Base-by-base conservation (phyloP, 2,113 vertebrate genomes). In the Pterocles orientalis region DNA sequence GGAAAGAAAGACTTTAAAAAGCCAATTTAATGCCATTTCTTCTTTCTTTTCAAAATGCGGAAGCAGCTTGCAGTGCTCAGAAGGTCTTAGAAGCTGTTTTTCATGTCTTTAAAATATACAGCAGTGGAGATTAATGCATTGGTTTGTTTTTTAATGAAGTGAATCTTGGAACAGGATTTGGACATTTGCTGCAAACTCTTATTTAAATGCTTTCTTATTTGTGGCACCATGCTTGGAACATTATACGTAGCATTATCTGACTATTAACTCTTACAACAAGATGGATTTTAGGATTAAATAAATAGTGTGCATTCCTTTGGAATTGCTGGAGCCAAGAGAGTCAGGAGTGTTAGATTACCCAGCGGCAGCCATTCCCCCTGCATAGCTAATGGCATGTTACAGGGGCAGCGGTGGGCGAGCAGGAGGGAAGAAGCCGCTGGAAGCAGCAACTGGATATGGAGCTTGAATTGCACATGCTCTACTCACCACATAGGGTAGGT, bases 171-270 rank as follows among this genome's bases (percentile, higher is more conserved):
- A 54, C 43, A 72, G 64, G 81, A 70, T 85, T 58, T 85, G 65
- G 95, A 57, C 9, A 12, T 86, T 93, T 86, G 56, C 75, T 86
- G 60, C 54, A 45, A 72, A 76, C 31, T 50, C 39, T 88, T 87
- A 84, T 87, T 92, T 92, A 89, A 95, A 82, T 76, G 43, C 65
- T 95, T 88, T 83, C 91, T 90, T 79, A 84, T 84, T 95, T 84
- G 71, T 61, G 54, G 77, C 0, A 0, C 39, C 48, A 50, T n/a
- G 65, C 78, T 95, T 79, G 41, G 81, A 91, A 86, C 87, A 33
- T 51, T 86, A 75, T 56, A 71, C 61, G n/a, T 43, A 87, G 57
- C 73, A 79, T 91, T 91, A 95, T 82, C 77, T 68, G 66, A 47
- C 57, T 93, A 33, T 82, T 89, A 87, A 89, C 66, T 94, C n/a